phyloP scores from a whole-genome alignment of 2,888 invertebrate genomes.

The Dicyrtomina minuta region DNA sequence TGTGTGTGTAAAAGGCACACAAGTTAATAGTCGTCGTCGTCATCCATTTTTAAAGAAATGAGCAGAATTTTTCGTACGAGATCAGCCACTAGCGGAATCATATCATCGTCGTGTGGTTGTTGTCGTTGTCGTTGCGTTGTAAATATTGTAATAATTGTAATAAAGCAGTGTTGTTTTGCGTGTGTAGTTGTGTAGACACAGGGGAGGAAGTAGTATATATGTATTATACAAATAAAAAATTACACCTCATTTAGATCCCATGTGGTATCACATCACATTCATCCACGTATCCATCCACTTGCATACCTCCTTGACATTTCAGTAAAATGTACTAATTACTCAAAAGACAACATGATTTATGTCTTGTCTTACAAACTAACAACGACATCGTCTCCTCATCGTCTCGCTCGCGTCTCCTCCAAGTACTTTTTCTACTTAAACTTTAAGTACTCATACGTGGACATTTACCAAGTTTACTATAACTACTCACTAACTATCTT shows the following conservation, averaged over 20 bases:
- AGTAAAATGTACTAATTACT: slow-evolving; percentile 36
- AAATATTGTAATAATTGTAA: background rate
- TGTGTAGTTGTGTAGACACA: background rate
- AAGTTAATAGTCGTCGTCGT: too few relatives aligned
- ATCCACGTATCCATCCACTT: slow-evolving; percentile 9
- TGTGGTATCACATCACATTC: slow-evolving; percentile 19
- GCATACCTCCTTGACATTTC: slow-evolving; percentile 31
- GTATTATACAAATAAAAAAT: slow-evolving; percentile 22
- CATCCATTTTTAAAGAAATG: background rate
- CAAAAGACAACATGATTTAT: slow-evolving; percentile 34
- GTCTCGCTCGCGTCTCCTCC: background rate
- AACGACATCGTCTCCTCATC: slow-evolving; percentile 18
- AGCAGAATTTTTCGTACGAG: background rate
- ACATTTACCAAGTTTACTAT: too few relatives aligned
- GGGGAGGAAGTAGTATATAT: background rate
- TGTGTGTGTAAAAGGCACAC: too few relatives aligned
- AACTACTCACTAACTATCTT: too few relatives aligned
- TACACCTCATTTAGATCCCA: slow-evolving; percentile 27
- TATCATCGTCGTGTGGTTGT: background rate
- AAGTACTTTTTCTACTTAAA: too few relatives aligned
- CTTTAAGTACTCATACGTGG: too few relatives aligned
- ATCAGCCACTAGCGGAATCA: too few relatives aligned
- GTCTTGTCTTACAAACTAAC: slow-evolving; percentile 25
- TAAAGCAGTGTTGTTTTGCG: background rate
- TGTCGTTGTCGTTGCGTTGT: background rate